A percentile compares a stretch with the other conserved stretches of the same genome.
Conservation (phyloP, 2,113 vertebrate genomes). For the Bufo gargarizans region DNA sequence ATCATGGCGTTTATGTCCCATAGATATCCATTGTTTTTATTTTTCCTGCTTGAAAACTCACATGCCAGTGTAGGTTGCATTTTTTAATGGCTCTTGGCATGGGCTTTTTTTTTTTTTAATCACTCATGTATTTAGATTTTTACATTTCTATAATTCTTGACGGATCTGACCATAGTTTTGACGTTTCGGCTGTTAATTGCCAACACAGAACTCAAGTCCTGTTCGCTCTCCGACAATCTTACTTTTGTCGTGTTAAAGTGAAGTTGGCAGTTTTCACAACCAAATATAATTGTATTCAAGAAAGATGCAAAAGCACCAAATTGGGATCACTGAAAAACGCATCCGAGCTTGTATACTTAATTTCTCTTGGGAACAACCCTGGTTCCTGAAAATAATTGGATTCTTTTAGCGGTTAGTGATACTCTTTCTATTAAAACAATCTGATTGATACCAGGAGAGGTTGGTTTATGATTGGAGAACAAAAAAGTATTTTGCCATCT, state of each 20-base stretch:
- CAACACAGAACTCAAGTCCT: not conserved
- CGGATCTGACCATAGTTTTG: not conserved
- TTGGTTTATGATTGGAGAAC: not conserved
- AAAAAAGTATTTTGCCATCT: not conserved
- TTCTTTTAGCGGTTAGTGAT: constrained; percentile 37
- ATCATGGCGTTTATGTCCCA: too few species aligned
- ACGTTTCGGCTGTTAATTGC: not conserved
- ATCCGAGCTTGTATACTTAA: constrained; percentile 50
- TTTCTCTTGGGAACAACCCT: constrained; percentile 29
- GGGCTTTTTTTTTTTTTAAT: too few species aligned
- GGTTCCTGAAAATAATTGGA: constrained; percentile 52
- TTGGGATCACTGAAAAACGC: constrained; percentile 18
- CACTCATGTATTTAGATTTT: not conserved
- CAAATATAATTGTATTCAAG: constrained; percentile 28
- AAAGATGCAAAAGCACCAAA: constrained; percentile 43
- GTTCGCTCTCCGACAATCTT: not conserved
- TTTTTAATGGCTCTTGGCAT: too few species aligned
- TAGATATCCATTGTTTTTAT: too few species aligned
- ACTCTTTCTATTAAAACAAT: constrained; percentile 29
- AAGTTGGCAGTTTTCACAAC: constrained; percentile 1
- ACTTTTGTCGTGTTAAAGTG: constrained; percentile 1
- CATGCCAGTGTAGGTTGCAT: too few species aligned
- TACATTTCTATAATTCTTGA: not conserved
- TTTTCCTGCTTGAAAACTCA: too few species aligned
- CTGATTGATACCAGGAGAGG: constrained; percentile 18